Percentiles rank a stretch among this genome's conserved stretches.
Conservation (phyloP, 2,888 invertebrate genomes). For the Himalopsyche anomala region DNA sequence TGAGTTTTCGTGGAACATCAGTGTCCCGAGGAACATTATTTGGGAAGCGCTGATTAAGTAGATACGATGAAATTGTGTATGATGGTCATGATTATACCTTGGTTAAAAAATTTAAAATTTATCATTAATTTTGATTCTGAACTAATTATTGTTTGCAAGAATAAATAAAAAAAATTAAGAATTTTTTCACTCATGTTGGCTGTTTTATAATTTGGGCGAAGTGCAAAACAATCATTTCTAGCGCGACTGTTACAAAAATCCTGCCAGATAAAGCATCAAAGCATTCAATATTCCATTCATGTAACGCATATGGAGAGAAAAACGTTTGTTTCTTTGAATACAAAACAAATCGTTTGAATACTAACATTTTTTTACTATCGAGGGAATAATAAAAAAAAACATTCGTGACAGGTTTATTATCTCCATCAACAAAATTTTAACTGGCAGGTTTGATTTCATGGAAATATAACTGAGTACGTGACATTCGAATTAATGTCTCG, state of each 20-base stretch:
- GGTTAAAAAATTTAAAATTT: no score
- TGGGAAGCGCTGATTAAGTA: no score
- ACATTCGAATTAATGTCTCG: background rate
- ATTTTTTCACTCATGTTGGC: no score
- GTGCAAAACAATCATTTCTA: background rate
- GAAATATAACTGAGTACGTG: background rate
- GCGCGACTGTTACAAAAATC: background rate
- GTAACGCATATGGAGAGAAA: conserved; percentile 7
- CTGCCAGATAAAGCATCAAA: conserved; percentile 21
- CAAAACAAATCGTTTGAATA: conserved; percentile 27
- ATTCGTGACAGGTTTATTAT: background rate
- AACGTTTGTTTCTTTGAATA: conserved; percentile 36
- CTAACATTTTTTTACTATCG: conserved; percentile 23
- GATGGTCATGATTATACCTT: no score
- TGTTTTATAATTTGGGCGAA: no score
- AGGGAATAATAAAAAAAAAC: background rate
- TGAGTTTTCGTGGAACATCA: no score
- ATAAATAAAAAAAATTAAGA: no score
- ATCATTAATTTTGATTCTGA: no score
- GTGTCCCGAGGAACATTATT: no score
- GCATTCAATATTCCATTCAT: conserved; percentile 28
- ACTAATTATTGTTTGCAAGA: no score
- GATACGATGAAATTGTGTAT: no score
- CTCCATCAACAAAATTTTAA: background rate
- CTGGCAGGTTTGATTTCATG: conserved; percentile 13